Percentiles rank a stretch among this genome's conserved stretches.
Evolutionary conservation across 2,888 invertebrate species (phyloP).

Genomic region (Spilosoma lubricipeda): DNA sequence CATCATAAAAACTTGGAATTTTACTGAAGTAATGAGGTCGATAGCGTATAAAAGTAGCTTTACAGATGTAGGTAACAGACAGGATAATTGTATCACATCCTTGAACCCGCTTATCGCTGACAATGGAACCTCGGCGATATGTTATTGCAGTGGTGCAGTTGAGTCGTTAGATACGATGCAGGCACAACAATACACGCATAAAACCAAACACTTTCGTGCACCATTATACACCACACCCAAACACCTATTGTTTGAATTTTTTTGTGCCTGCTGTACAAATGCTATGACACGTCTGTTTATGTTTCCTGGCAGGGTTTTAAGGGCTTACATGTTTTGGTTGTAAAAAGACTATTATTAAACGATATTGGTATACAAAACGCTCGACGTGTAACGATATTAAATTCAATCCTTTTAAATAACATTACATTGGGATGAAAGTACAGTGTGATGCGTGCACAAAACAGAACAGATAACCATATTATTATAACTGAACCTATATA

Average conservation of each 20-base stretch:
- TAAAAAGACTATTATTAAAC: not conserved
- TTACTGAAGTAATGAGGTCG: not conserved
- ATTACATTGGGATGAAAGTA: not conserved
- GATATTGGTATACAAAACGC: not conserved
- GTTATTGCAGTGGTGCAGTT: constrained; percentile 33
- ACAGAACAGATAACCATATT: not conserved
- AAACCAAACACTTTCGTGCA: constrained; percentile 39
- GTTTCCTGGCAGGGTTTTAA: constrained; percentile 16
- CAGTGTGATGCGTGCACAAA: not conserved
- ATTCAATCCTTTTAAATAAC: not conserved
- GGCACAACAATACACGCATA: constrained; percentile 60
- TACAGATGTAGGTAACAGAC: not conserved
- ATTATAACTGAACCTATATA: not conserved
- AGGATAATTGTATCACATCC: not conserved
- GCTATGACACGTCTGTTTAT: constrained; percentile 20
- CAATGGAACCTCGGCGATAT: constrained; percentile 19
- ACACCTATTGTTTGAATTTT: constrained; percentile 59
- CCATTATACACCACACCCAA: constrained; percentile 51
- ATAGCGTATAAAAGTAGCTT: not conserved
- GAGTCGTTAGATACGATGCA: constrained; percentile 53
- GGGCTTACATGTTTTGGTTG: not conserved
- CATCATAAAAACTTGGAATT: not conserved
- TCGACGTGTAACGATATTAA: not conserved
- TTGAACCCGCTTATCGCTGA: constrained; percentile 10
- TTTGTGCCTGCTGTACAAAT: constrained; percentile 46